Evolutionary conservation across 2,888 invertebrate species (phyloP).

Genomic region (Sinodicranocentrus sp.): DNA sequence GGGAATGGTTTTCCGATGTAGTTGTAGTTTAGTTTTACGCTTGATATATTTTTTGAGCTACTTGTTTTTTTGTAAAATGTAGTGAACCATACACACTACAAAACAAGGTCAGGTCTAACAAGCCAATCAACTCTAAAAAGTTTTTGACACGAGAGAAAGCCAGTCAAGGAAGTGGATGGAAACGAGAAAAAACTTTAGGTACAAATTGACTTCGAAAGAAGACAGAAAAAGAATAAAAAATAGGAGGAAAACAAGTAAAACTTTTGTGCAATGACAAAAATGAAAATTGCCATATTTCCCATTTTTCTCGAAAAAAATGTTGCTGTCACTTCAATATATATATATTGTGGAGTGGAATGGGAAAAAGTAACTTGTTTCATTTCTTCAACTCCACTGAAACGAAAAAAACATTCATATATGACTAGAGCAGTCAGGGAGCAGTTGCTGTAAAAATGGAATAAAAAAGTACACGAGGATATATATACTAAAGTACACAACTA

Average conservation of each 20-base stretch:
- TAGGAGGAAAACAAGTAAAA: neutral
- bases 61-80: too few species aligned
- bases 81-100: too few species aligned
- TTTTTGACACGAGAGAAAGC: too few species aligned
- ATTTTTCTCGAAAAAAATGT: conserved; percentile 3
- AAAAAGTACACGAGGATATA: neutral
- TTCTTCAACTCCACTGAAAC: conserved; percentile 6
- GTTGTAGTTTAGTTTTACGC: too few species aligned
- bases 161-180: conserved; percentile 6
- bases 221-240: neutral
- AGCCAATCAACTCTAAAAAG: conserved; percentile 49
- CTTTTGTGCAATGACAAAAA: conserved; percentile 45
- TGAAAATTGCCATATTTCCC: conserved; percentile 18
- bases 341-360: conserved; percentile 17
- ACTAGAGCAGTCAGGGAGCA: conserved; percentile 1
- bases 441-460: neutral
- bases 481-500: neutral
- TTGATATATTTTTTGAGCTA: too few species aligned
- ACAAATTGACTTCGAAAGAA: conserved; percentile 38
- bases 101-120: conserved; percentile 40
- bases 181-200: neutral
- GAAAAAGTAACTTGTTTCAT: conserved; percentile 15
- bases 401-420: conserved; percentile 18
- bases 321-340: conserved; percentile 37
- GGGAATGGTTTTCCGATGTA: too few species aligned